Conservation (phyloP, 2,888 invertebrate genomes). For the Spisula solida region DNA sequence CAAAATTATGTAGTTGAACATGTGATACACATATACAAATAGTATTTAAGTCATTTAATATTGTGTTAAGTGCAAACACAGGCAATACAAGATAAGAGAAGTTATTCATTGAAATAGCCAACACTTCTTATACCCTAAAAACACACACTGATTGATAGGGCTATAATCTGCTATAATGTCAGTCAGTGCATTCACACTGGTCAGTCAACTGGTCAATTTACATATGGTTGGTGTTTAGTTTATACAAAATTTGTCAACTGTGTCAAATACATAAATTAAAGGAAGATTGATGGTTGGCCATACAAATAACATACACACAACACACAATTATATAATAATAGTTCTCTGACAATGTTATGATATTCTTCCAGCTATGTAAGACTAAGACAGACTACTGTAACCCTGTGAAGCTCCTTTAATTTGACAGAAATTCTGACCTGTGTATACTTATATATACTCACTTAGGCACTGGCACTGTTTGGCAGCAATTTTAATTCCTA, state of each 20-base stretch:
- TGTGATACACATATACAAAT: neutral
- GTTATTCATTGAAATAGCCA: neutral
- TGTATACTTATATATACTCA: too few relatives aligned
- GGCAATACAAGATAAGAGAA: neutral
- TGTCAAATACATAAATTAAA: neutral
- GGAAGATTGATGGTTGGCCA: neutral
- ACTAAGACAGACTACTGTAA: too few relatives aligned
- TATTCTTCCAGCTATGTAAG: too few relatives aligned
- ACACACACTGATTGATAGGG: constrained; percentile 26
- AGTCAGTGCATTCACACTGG: neutral
- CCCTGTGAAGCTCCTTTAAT: too few relatives aligned
- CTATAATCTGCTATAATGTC: constrained; percentile 1
- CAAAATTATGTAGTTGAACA: neutral
- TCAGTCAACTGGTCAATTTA: neutral
- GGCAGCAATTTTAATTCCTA: too few relatives aligned
- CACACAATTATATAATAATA: neutral
- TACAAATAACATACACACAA: neutral
- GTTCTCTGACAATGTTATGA: too few relatives aligned
- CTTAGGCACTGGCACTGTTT: too few relatives aligned
- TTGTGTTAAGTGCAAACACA: constrained; percentile 6
- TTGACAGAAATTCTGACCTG: too few relatives aligned
- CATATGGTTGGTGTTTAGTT: neutral
- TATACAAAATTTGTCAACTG: constrained; percentile 11
- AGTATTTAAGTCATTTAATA: constrained; percentile 29
- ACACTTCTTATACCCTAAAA: neutral